Evolutionary conservation across 2,888 invertebrate genomes (phyloP).

Genomic region (Drosophila limbata): DNA sequence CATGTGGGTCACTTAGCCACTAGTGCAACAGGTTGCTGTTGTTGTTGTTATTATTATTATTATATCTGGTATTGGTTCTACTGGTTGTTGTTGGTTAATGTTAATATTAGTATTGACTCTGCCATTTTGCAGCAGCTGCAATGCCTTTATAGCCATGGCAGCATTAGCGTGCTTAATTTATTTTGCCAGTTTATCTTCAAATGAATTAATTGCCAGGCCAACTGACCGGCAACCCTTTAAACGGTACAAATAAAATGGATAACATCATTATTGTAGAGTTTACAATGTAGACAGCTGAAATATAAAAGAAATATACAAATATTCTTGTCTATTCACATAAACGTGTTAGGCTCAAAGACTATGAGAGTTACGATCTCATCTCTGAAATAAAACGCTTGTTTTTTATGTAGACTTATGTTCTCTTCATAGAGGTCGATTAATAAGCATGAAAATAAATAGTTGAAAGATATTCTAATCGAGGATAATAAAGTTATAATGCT

Average conservation of each 20-base stretch:
- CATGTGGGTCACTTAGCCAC: conserved; percentile 73
- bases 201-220: neutral
- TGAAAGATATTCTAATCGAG: no score
- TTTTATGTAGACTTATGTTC: no score
- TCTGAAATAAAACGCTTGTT: neutral
- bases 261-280: neutral
- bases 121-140: conserved; percentile 55
- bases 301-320: neutral
- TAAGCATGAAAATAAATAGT: no score
- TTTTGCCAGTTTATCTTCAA: conserved; percentile 4
- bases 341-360: no score
- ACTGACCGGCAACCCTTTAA: neutral
- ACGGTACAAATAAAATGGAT: neutral
- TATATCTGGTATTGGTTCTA: conserved; percentile 26
- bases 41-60: conserved; percentile 14
- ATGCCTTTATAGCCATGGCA: conserved; percentile 17
- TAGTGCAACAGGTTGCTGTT: conserved; percentile 68
- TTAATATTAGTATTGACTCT: conserved; percentile 16
- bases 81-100: neutral
- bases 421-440: neutral
- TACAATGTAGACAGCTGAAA: neutral
- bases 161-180: conserved; percentile 21
- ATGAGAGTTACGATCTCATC: neutral
- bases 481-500: no score
- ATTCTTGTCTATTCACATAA: neutral